Evolutionary conservation across 92 coral and sea anemone species (phyloP).

Genomic region (Isaurus tuberculatus): DNA sequence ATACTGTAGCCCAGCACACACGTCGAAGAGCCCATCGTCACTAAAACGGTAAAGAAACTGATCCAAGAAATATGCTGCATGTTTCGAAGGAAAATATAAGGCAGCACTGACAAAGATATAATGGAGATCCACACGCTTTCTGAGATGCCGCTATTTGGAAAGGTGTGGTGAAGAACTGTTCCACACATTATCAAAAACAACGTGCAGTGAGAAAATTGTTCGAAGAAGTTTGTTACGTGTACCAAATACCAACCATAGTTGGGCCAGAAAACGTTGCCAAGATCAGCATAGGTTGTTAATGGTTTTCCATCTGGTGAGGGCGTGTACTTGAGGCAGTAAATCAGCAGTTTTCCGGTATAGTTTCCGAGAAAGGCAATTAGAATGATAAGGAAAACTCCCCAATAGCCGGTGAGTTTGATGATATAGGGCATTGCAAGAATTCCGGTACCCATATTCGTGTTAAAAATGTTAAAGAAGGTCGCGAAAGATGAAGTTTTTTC

Average conservation of each 20-base stretch:
- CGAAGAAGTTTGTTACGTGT: constrained; percentile 86
- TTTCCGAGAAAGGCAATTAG: constrained; percentile 79
- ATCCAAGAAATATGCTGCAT: constrained; percentile 89
- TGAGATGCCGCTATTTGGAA: constrained; percentile 88
- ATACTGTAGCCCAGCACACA: constrained; percentile 83
- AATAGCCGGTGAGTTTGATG: constrained; percentile 85
- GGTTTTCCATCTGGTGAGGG: constrained; percentile 77
- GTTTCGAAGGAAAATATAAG: constrained; percentile 81
- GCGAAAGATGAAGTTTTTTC: constrained; percentile 78
- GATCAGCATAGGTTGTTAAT: constrained; percentile 80
- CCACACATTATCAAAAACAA: constrained; percentile 92
- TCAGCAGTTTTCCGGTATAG: constrained; percentile 88
- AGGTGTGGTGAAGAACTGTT: constrained; percentile 87
- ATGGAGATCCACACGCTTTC: constrained; percentile 89
- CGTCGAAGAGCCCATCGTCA: constrained; percentile 83
- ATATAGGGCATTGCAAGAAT: constrained; percentile 91
- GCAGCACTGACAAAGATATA: constrained; percentile 81
- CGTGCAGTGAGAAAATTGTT: constrained; percentile 91
- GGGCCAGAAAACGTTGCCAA: constrained; percentile 93
- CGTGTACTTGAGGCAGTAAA: constrained; percentile 85
- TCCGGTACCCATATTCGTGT: constrained; percentile 94
- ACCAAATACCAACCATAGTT: constrained; percentile 86
- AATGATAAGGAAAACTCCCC: constrained; percentile 86
- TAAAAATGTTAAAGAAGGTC: constrained; percentile 87
- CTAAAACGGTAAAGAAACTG: constrained; percentile 83